Base-by-base conservation (phyloP, 2,888 invertebrate genomes). In the Diarsia brunnea region DNA sequence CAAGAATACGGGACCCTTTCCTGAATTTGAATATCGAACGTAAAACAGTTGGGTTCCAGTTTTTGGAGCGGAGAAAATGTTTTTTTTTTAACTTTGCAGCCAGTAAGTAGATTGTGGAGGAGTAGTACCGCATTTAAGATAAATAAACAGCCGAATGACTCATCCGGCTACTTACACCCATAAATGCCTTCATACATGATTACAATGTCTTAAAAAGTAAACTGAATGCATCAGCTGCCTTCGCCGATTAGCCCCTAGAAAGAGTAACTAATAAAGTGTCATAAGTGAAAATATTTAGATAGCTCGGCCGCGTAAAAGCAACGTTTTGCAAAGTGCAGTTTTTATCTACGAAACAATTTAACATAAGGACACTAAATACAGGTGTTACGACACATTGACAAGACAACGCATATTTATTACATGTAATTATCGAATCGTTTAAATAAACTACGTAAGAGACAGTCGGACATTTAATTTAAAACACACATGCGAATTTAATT, bases 401-500 rank as follows among this genome's bases (percentile, higher is more conserved):
- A 27, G 75, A 65, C 69, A 73, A 38, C 55, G 63, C 58, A 73
- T 71, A 75, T 81, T 71, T 71, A 74, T 75, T 60, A 49, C 71
- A n/a, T 75, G 58, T 64, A 68, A 68, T 70, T 82, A 31, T 58
- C 64, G 68, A 77, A 75, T 65, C 78, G 51, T 61, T 85, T 69
- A 73, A 77, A 85, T 73, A 58, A 81, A 70, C 73, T 61, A 69
- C 49, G n/a, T 14, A 7, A 43, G 5, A 21, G 55, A 63, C 45
- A 55, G 60, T 67, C 69, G 53, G 21, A 51, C 69, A 58, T 73
- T 81, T 68, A 63, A 71, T 85, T 85, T 77, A 58, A 83, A 82
- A 85, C 49, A 82, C 70, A 73, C 76, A 65, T 38, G 51, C 65
- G 58, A 58, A 21, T 85, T 73, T 63, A 77, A 83, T 85, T 70